Base-by-base conservation (phyloP, 2,888 invertebrate genomes). In the Dasypogon diadema region DNA sequence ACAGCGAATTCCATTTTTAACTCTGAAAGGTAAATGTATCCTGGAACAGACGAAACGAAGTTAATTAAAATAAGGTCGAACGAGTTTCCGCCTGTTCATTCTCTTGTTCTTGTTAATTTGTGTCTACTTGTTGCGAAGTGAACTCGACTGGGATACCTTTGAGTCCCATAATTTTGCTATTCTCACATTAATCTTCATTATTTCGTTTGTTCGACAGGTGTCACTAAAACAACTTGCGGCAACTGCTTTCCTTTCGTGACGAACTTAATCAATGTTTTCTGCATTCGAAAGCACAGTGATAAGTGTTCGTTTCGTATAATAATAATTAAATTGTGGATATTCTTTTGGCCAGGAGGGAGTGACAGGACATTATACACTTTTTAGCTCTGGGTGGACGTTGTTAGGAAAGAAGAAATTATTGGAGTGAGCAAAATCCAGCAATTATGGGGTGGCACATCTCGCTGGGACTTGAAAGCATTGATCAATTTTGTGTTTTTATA, bases 181-280 rank as follows among this genome's bases (percentile, higher is more conserved):
- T 58, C 58, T 30, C 54, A 18, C 65, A 75, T 75, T 75, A 56
- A 75, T 75, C 75, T 75, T 75, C 75, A 75, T 75, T 75, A 75
- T 68, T 68, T 68, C 58, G 56, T 34, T 56, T 54, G 55, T 68
- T 75, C 75, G 75, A 68, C 75, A 75, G 75, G 68, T 75, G 75
- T 75, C 75, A 75, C 34, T 68, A 37, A 60, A 58, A 58, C 22
- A 58, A 58, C 58, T 58, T 58, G 58, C 16, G 58, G 58, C 30
- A 30, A 30, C 58, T 12, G 58, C 18, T 58, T 58, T n/a, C 34
- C 30, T 30, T 58, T n/a, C 58, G 58, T 30, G 58, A 58, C 58
- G 34, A 30, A 16, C 34, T 58, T 58, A 58, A 58, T 30, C 34
- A 58, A 26, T 30, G 58, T 30, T 58, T 21, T 55, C 21, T 22